These are phyloP conservation scores for Nettapus auritus DNA, from an alignment of 2,113 vertebrate genomes.

Conservation along the genomic window DNA sequence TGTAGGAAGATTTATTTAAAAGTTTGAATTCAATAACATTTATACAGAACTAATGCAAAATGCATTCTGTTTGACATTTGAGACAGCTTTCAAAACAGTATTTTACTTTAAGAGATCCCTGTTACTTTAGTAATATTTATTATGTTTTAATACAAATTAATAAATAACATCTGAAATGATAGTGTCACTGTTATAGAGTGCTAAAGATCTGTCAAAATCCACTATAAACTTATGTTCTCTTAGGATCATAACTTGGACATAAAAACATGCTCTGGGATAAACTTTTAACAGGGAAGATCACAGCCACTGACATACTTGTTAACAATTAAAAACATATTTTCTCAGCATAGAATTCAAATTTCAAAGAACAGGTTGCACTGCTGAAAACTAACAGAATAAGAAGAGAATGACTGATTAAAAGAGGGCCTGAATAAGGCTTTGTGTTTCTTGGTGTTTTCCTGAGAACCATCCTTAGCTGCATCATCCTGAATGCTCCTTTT, in stretches of 20 bases:
- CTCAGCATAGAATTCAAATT: not conserved
- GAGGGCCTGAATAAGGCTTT: not conserved
- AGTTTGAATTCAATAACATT: conserved; percentile 78
- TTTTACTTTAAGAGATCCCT: conserved; percentile 24
- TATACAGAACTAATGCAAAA: conserved; percentile 71
- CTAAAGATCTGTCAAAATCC: conserved; percentile 25
- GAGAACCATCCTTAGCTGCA: not conserved
- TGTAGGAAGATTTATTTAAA: conserved; percentile 79
- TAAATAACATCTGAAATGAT: conserved; percentile 42
- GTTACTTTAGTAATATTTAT: conserved; percentile 58
- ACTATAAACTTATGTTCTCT: not conserved
- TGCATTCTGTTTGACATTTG: conserved; percentile 70
- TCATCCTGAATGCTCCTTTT: not conserved
- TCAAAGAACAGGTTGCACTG: not conserved
- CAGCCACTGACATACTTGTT: not conserved
- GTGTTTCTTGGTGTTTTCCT: accelerated
- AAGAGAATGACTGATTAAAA: not conserved
- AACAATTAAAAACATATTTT: not conserved
- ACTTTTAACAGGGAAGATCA: not conserved
- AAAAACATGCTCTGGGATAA: not conserved
- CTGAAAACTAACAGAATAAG: not conserved
- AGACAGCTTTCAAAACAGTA: conserved; percentile 69
- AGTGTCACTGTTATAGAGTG: not conserved
- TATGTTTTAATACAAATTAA: conserved; percentile 73
- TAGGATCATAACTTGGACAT: not conserved